Evolutionary conservation across 2,113 vertebrate species (phyloP), one percentile per base, ranked within the genome.

Genomic region (Strix aluco): DNA sequence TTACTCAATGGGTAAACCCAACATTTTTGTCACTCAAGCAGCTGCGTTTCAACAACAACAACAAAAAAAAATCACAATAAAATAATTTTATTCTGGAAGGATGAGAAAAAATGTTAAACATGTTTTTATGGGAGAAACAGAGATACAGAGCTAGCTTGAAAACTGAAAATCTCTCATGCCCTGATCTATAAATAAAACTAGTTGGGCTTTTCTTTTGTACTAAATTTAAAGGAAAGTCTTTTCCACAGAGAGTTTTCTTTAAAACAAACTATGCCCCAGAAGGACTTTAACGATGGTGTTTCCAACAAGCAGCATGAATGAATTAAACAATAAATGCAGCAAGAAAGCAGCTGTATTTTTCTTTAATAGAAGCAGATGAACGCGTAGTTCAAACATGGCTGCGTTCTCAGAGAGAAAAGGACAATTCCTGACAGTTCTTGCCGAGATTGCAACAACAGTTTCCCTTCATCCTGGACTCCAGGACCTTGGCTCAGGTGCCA

Each of bases 291-390:
- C 2, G 59, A 25, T 40, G 92, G 92, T 52, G 87, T 94, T 97
- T 97, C 95, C 91, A 95, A 70, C 88, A 46, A 90, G 94, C 97
- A 97, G 91, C 95, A 96, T 94, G 96, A 96, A 97, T 95, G 95
- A 96, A 95, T 96, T 94, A 95, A 96, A 88, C 90, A 83, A 90
- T 32, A 90, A 95, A 44, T 49, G 70, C 70, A 65, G 73, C 40
- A 73, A 74, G 55, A 75, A 87, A 90, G 77, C 95, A 95, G 94
- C 88, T 95, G 90, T 42, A 82, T 66, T 96, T 86, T 83, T 25
- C 88, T 87, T 42, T 30, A 92, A 7, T n/a, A 91, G 86, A 16
- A 94, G 70, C 92, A 94, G 69, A 92, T 40, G 88, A 67, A 58
- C 9, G 25, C 42, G 63, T 12, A 54, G 73, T 17, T 61, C 71